A percentile compares a stretch with the other conserved stretches of the same genome.
phyloP scores from a whole-genome alignment of 2,797 vertebrate genomes.

The Lepilemur ruficaudatus region DNA sequence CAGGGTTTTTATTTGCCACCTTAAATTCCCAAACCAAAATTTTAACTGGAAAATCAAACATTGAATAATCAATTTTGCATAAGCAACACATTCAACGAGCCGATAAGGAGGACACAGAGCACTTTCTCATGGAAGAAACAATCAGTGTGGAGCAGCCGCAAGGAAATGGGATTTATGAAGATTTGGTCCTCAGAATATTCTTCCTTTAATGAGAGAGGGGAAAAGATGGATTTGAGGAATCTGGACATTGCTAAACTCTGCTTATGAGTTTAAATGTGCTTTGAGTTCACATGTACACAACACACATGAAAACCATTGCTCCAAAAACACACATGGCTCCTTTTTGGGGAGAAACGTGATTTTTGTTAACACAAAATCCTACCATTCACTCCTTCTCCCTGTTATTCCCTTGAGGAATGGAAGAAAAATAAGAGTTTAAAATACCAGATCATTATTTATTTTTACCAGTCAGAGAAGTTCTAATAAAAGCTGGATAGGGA shows the following conservation, averaged over 20 bases:
- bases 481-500: neutral
- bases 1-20: neutral
- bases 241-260: neutral
- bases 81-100: neutral
- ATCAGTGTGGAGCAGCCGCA: neutral
- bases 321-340: neutral
- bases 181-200: neutral
- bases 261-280: neutral
- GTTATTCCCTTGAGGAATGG: neutral
- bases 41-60: neutral
- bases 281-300: neutral
- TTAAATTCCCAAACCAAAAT: neutral
- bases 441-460: neutral
- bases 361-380: neutral
- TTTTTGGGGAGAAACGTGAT: neutral
- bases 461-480: neutral
- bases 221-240: neutral
- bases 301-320: neutral
- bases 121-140: neutral
- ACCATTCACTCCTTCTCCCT: neutral
- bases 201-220: neutral
- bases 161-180: neutral
- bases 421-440: neutral
- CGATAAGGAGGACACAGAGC: accelerated
- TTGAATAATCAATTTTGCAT: neutral